Evolutionary conservation across 1,140 invertebrate genomes (phyloP).

Genomic region (Cydia pomonella): DNA sequence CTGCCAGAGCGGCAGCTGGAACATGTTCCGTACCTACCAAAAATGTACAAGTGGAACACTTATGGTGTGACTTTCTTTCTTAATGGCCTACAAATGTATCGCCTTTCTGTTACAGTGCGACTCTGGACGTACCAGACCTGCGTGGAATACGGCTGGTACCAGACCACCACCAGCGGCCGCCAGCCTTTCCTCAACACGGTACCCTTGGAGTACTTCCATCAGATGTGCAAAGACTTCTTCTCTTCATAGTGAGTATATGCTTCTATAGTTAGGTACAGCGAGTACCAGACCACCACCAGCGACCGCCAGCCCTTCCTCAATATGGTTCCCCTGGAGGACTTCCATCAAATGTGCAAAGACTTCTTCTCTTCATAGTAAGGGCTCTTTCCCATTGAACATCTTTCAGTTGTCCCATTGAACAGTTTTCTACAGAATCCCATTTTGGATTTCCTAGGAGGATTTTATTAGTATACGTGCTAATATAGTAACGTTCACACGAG

Average conservation of each 20-base stretch:
- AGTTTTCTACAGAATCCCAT: too few relatives aligned
- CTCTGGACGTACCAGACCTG: conserved; percentile 92
- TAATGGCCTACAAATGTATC: too few relatives aligned
- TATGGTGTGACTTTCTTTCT: too few relatives aligned
- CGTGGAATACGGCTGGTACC: conserved; percentile 91
- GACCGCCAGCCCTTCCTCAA: conserved; percentile 85
- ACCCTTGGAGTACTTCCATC: conserved; percentile 81
- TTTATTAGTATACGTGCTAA: too few relatives aligned
- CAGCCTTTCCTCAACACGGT: conserved; percentile 86
- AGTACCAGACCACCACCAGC: conserved; percentile 87
- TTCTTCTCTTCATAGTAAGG: conserved; percentile 79
- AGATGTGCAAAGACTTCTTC: conserved; percentile 87
- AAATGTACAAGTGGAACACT: too few relatives aligned
- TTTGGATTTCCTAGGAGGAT: too few relatives aligned
- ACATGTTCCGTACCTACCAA: too few relatives aligned
- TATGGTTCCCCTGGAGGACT: conserved; percentile 82
- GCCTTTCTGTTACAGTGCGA: conserved; percentile 73
- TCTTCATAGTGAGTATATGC: conserved; percentile 47
- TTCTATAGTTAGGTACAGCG: neutral
- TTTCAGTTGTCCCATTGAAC: too few relatives aligned
- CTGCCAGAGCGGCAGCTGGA: too few relatives aligned
- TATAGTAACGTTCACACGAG: too few relatives aligned
- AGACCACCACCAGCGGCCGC: conserved; percentile 82
- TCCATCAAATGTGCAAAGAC: conserved; percentile 85
- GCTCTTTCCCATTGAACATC: too few relatives aligned